A percentile compares a stretch with the other conserved stretches of the same genome.
phyloP scores from a whole-genome alignment of 2,797 vertebrate species.

The Vireo griseus region DNA sequence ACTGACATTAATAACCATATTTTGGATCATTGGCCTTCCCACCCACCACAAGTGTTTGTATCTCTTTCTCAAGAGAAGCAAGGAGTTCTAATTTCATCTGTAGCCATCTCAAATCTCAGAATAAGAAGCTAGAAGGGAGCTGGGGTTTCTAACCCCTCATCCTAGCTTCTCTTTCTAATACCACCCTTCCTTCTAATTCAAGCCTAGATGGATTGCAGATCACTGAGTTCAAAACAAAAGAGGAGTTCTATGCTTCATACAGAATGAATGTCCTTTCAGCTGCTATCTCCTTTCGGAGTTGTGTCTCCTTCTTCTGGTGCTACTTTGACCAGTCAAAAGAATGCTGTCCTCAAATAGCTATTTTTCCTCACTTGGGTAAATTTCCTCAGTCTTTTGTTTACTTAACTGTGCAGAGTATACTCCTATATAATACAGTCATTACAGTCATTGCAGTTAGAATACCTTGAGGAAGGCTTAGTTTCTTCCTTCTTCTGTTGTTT shows the following conservation, averaged over 20 bases:
- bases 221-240: neutral
- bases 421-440: neutral
- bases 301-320: neutral
- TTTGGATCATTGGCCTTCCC: neutral
- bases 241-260: neutral
- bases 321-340: neutral
- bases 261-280: neutral
- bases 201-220: neutral
- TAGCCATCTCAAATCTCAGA: neutral
- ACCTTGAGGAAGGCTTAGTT: neutral
- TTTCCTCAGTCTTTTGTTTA: neutral
- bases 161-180: neutral
- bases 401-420: neutral
- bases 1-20: neutral
- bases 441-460: neutral
- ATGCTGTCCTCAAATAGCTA: neutral
- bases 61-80: accelerated
- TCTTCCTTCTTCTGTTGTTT: neutral
- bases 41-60: neutral
- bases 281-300: neutral
- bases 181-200: neutral
- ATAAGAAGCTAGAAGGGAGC: neutral
- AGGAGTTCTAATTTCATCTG: neutral
- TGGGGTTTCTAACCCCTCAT: neutral
- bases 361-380: neutral